phyloP scores from a whole-genome alignment of 2,888 invertebrate genomes.

The Candidula unifasciata region DNA sequence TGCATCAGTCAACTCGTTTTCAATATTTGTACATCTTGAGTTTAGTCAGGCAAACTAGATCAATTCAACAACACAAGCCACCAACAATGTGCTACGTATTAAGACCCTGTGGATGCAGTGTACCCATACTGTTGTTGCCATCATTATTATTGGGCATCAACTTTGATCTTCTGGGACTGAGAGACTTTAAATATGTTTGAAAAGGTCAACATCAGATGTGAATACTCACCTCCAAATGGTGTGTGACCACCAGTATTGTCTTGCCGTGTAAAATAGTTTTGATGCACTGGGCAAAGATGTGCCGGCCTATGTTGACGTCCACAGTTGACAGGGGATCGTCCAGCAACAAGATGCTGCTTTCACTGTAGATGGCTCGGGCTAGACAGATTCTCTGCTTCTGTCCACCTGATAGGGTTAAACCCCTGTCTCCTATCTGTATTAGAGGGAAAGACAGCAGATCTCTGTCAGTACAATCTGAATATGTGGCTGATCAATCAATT shows the following conservation, averaged over 20 bases:
- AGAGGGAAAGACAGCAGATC: background rate
- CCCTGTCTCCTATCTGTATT: constrained; percentile 72
- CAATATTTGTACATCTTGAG: too few relatives aligned
- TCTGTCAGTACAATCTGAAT: too few relatives aligned
- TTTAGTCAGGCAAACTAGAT: too few relatives aligned
- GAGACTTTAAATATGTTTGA: too few relatives aligned
- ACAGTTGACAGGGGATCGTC: constrained; percentile 73
- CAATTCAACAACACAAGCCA: too few relatives aligned
- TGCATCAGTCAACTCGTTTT: too few relatives aligned
- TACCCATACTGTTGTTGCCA: too few relatives aligned
- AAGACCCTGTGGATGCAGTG: too few relatives aligned
- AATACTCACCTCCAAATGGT: constrained; percentile 69
- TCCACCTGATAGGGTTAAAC: constrained; percentile 71
- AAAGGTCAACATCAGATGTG: background rate
- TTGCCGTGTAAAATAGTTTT: constrained; percentile 66
- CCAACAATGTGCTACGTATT: too few relatives aligned
- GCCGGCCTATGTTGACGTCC: constrained; percentile 70
- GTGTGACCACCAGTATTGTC: constrained; percentile 72
- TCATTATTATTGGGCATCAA: too few relatives aligned
- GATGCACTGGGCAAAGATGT: constrained; percentile 70
- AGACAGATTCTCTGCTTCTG: constrained; percentile 74
- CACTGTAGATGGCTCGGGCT: constrained; percentile 71
- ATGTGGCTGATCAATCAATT: too few relatives aligned
- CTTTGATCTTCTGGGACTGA: too few relatives aligned
- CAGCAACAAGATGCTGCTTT: constrained; percentile 69